Conservation (phyloP, 1,140 invertebrate species). For the Anastrepha ludens region DNA sequence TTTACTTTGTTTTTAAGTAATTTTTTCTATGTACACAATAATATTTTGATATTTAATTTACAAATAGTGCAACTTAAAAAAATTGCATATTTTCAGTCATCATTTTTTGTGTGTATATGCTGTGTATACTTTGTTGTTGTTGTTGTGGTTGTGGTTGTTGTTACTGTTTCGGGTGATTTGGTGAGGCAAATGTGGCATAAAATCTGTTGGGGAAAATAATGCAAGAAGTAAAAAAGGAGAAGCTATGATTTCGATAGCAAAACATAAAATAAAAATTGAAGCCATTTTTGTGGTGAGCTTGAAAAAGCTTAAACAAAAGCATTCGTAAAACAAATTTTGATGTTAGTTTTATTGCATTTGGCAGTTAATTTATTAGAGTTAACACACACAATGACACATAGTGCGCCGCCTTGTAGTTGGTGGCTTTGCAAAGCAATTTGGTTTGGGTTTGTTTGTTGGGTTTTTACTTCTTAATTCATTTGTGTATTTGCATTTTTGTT, state of each 20-base stretch:
- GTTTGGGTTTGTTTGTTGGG: no score
- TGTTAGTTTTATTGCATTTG: background rate
- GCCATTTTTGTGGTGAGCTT: background rate
- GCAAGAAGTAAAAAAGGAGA: background rate
- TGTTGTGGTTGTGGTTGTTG: background rate
- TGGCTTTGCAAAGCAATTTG: background rate
- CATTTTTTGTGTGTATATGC: slow-evolving; percentile 39
- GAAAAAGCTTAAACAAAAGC: background rate
- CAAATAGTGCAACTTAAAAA: slow-evolving; percentile 54
- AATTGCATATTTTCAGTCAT: slow-evolving; percentile 53
- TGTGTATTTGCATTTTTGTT: background rate
- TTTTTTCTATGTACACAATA: slow-evolving; percentile 48
- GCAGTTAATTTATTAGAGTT: background rate
- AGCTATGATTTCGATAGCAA: background rate
- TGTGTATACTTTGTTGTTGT: background rate
- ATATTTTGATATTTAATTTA: slow-evolving; percentile 51
- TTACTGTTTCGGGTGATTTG: slow-evolving; percentile 12
- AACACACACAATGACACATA: background rate
- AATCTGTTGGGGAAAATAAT: background rate
- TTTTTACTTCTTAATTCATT: background rate
- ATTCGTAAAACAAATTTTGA: background rate
- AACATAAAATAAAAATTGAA: no score
- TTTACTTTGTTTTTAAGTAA: slow-evolving; percentile 23
- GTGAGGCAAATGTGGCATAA: background rate
- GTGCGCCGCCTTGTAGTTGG: slow-evolving; percentile 22